Conservation (phyloP, 1,140 invertebrate species). For the Pseudobourletiella spinata region DNA sequence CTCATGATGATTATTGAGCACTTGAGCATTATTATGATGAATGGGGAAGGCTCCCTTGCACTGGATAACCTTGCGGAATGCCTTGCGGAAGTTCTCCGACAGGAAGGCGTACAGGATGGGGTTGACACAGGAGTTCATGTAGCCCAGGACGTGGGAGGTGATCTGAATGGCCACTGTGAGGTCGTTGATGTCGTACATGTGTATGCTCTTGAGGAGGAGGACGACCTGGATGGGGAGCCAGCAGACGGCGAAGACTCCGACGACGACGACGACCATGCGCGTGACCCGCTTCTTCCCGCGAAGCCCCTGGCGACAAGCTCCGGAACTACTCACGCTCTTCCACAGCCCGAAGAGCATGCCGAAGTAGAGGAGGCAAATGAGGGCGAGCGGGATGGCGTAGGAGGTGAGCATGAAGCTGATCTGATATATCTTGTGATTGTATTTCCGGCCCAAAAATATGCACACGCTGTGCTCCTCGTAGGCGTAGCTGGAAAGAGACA, state of each 20-base stretch:
- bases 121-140: constrained; percentile 91
- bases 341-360: constrained; percentile 81
- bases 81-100: constrained; percentile 76
- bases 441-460: constrained; percentile 43
- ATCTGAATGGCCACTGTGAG: constrained; percentile 65
- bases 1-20: constrained; percentile 15
- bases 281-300: constrained; percentile 84
- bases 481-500: no score
- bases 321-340: constrained; percentile 61
- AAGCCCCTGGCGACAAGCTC: constrained; percentile 59
- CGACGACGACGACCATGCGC: constrained; percentile 84
- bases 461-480: constrained; percentile 29
- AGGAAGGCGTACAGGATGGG: constrained; percentile 91
- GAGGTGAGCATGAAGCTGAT: constrained; percentile 74
- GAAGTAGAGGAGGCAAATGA: constrained; percentile 83
- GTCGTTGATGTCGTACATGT: constrained; percentile 54
- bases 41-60: constrained; percentile 36
- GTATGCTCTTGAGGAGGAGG: constrained; percentile 65
- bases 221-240: constrained; percentile 90
- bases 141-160: constrained; percentile 79
- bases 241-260: constrained; percentile 87
- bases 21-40: constrained; percentile 15
- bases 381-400: constrained; percentile 68
- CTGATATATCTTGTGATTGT: constrained; percentile 62
- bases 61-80: constrained; percentile 61